Base-by-base conservation (phyloP, 2,113 vertebrate species). In the Vireo altiloquus region DNA sequence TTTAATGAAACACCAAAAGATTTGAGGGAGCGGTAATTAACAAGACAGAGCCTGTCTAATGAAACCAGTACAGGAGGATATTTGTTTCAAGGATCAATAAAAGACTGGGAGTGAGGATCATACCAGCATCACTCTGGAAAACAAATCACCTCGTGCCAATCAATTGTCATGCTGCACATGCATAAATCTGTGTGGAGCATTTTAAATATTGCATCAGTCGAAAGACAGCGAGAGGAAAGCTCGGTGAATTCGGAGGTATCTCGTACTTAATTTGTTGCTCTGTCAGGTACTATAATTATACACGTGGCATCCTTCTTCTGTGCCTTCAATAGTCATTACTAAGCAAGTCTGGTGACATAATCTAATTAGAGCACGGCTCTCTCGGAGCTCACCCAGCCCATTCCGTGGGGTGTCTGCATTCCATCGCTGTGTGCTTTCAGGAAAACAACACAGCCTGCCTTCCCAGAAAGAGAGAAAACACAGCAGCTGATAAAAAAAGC, bases 11-110 rank as follows among this genome's bases (percentile, higher is more conserved):
- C 97, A 98, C 97, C 97, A 92, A 98, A 98, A 98, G 98, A 98
- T 99, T 98, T 98, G 97, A 98, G 97, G 95, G 97, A 98, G 98
- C 88, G 96, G 98, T 99, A 99, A 99, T 99, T 99, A 99, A 99
- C 98, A 97, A 97, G 97, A 98, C 97, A 97, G 88, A 77, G 63
- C 91, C 95, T 95, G 96, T 92, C 97, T 98, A 99, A 98, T 98
- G 98, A 98, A 98, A 98, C 97, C 97, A 96, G 97, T 96, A 97
- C 97, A 97, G 98, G 97, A 97, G 96, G 96, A 92, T 97, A 96
- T 97, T 97, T 98, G 94, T 98, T 98, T 97, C 96, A 95, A 78
- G 95, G 98, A 99, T 99, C 98, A 98, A 98, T 99, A 98, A 87
- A 86, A 97, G 96, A 56, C 98, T 97, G 94, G 95, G 97, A 98